A percentile compares a stretch with the other conserved stretches of the same genome.
phyloP scores from a whole-genome alignment of 2,888 invertebrate species.

The Chloroclystis v-ata region DNA sequence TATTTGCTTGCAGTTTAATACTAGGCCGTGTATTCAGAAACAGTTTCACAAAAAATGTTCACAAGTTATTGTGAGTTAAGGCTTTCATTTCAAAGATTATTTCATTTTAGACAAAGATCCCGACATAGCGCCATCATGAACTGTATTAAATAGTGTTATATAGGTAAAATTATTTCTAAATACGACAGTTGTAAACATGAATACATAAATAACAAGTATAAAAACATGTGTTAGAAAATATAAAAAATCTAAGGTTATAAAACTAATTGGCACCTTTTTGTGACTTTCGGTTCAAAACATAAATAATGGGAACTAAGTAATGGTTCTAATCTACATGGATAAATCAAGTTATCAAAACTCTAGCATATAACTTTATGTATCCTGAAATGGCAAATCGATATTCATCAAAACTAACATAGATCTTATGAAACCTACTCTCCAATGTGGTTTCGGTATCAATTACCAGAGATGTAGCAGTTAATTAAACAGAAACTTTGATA shows the following conservation, averaged over 20 bases:
- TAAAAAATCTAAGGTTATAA: constrained; percentile 6
- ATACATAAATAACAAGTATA: not conserved
- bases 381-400: not conserved
- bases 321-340: constrained; percentile 15
- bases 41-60: no score
- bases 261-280: constrained; percentile 27
- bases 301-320: constrained; percentile 4
- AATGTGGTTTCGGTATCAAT: no score
- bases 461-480: no score
- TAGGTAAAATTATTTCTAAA: constrained; percentile 17
- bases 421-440: no score
- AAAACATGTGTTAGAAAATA: constrained; percentile 6
- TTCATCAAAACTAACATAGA: no score
- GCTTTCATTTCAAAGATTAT: no score
- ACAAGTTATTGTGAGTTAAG: no score
- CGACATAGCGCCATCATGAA: no score
- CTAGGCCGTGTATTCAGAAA: constrained; percentile 31
- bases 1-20: constrained; percentile 44
- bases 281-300: constrained; percentile 21
- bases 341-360: no score
- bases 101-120: no score
- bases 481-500: no score
- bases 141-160: no score
- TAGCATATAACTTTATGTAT: not conserved
- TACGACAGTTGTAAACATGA: constrained; percentile 4